Evolutionary conservation across 2,113 vertebrate genomes (phyloP).

Genomic region (Brachypteracias leptosomus): DNA sequence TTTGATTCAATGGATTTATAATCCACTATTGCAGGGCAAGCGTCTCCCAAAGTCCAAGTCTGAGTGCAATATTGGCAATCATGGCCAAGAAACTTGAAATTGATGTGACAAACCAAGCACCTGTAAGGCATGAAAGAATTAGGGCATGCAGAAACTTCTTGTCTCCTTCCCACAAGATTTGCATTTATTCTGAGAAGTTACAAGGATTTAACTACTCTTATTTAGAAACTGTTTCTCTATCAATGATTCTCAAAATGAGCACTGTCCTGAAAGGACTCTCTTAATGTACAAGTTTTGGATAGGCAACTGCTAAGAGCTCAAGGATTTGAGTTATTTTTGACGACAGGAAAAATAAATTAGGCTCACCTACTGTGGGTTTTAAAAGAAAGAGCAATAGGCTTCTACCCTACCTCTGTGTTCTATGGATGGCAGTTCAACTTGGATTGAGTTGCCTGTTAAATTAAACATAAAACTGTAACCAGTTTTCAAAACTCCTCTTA

Average conservation of each 20-base stretch:
- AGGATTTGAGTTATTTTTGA: not conserved
- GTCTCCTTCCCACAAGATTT: not conserved
- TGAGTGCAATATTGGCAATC: not conserved
- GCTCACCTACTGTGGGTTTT: not conserved
- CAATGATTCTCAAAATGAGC: not conserved
- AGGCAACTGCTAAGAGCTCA: not conserved
- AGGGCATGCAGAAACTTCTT: not conserved
- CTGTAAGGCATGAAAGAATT: not conserved
- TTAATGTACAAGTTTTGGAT: not conserved
- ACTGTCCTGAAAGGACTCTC: not conserved
- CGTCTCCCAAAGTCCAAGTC: not conserved
- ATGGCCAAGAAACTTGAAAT: not conserved
- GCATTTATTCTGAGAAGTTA: not conserved
- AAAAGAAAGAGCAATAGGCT: not conserved
- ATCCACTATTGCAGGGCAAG: not conserved
- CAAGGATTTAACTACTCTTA: not conserved
- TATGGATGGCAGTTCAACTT: not conserved
- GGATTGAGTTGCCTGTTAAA: not conserved
- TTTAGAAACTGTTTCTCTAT: not conserved
- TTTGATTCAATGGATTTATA: conserved; percentile 32
- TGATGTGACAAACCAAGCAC: conserved; percentile 13
- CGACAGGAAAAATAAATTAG: not conserved
- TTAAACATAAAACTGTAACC: not conserved
- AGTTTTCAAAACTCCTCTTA: not conserved
- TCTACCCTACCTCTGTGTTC: not conserved